These are phyloP conservation scores for Channa maculata DNA, from an alignment of 2,113 vertebrate genomes.

Conservation along the genomic window DNA sequence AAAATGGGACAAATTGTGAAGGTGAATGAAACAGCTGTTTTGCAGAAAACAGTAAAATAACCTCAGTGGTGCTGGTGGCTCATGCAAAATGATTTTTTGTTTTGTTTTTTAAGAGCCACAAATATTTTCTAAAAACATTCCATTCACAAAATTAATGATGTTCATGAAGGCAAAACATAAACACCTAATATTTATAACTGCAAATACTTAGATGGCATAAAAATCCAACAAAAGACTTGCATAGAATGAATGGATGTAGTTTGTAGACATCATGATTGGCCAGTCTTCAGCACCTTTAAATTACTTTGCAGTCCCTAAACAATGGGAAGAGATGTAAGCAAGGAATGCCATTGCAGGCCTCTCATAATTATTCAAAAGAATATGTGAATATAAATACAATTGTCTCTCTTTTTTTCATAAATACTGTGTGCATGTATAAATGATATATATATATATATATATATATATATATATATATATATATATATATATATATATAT, in stretches of 20 bases:
- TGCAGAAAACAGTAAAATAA: constrained; percentile 41
- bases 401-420: constrained; percentile 24
- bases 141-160: constrained; percentile 36
- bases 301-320: constrained; percentile 67
- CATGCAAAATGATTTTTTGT: constrained; percentile 52
- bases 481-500: constrained; percentile 10
- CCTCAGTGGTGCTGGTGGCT: constrained; percentile 33
- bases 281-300: constrained; percentile 82
- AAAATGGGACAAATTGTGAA: constrained; percentile 11
- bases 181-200: constrained; percentile 37
- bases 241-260: constrained; percentile 82
- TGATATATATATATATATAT: too few species aligned
- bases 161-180: constrained; percentile 49
- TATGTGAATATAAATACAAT: constrained; percentile 53
- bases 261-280: constrained; percentile 76
- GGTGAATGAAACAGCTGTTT: constrained; percentile 12
- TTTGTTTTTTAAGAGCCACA: constrained; percentile 10
- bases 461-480: too few species aligned
- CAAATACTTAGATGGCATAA: constrained; percentile 50
- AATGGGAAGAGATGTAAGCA: constrained; percentile 62
- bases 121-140: constrained; percentile 51
- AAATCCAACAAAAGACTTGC: constrained; percentile 71
- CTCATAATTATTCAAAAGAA: constrained; percentile 56
- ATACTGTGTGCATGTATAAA: neutral
- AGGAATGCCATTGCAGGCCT: constrained; percentile 61